Evolutionary conservation across 2,113 vertebrate genomes (phyloP).

Genomic region (Okapia johnstoni): DNA sequence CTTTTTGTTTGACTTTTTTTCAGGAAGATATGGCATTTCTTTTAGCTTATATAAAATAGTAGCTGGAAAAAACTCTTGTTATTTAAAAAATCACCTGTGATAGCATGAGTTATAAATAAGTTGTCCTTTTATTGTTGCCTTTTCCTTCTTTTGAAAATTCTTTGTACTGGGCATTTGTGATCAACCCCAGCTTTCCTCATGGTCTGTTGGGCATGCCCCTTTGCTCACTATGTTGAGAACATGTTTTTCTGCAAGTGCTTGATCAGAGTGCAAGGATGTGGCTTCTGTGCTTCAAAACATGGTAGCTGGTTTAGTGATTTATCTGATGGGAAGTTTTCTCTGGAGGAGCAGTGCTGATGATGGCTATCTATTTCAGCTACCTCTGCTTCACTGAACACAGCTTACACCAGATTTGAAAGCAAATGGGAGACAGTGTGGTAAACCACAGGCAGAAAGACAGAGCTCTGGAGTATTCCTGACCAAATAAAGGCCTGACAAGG

Average conservation of each 20-base stretch:
- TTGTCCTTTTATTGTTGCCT: neutral
- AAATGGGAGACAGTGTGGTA: constrained; percentile 12
- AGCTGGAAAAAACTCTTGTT: neutral
- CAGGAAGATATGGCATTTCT: neutral
- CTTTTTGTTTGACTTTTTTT: neutral
- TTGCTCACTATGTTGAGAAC: neutral
- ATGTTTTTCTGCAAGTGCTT: neutral
- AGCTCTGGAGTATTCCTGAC: constrained; percentile 46
- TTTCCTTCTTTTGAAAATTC: constrained; percentile 7
- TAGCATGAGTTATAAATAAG: neutral
- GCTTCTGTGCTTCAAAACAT: neutral
- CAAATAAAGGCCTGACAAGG: constrained; percentile 50
- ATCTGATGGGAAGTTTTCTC: constrained; percentile 33
- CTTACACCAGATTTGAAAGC: constrained; percentile 31
- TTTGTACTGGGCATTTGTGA: neutral
- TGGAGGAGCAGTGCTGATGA: neutral
- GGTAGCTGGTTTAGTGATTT: constrained; percentile 45
- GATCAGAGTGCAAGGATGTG: neutral
- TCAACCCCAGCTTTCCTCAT: neutral
- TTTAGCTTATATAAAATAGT: neutral
- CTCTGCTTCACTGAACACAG: constrained; percentile 35
- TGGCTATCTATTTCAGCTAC: neutral
- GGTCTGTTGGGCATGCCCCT: neutral
- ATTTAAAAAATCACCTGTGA: neutral
- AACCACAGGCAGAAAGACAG: neutral